Conservation (phyloP, 1,140 invertebrate genomes). For the Lucilia cuprina region DNA sequence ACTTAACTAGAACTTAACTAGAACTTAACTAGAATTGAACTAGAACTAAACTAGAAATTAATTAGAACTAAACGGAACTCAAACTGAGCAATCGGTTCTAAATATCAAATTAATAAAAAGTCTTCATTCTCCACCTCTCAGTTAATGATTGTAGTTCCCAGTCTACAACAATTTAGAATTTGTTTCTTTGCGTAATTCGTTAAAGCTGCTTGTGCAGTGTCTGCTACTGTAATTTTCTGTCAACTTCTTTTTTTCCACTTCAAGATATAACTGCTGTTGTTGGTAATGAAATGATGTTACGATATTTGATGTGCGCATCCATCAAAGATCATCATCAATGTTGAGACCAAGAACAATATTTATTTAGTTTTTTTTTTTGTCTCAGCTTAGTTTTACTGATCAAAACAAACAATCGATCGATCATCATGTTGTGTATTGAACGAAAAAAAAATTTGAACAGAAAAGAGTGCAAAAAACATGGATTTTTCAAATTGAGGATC, state of each 20-base stretch:
- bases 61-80: too few relatives aligned
- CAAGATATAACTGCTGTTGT: not conserved
- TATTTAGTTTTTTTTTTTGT: not conserved
- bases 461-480: constrained; percentile 34
- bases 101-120: too few relatives aligned
- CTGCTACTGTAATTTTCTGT: constrained; percentile 31
- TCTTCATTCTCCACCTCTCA: not conserved
- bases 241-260: constrained; percentile 3
- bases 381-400: not conserved
- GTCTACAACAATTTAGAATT: not conserved
- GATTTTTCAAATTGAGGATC: constrained; percentile 25
- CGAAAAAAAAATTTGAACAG: not conserved
- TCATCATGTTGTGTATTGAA: constrained; percentile 15
- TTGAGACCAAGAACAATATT: constrained; percentile 14
- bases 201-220: constrained; percentile 26
- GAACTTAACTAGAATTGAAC: too few relatives aligned
- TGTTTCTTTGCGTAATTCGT: not conserved
- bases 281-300: constrained; percentile 28
- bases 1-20: too few relatives aligned
- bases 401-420: constrained; percentile 27
- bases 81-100: too few relatives aligned
- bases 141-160: not conserved
- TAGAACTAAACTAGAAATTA: too few relatives aligned
- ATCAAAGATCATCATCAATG: constrained; percentile 23
- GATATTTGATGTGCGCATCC: constrained; percentile 21